Conservation (phyloP, 2,113 vertebrate species). For the Scolopax mira region DNA sequence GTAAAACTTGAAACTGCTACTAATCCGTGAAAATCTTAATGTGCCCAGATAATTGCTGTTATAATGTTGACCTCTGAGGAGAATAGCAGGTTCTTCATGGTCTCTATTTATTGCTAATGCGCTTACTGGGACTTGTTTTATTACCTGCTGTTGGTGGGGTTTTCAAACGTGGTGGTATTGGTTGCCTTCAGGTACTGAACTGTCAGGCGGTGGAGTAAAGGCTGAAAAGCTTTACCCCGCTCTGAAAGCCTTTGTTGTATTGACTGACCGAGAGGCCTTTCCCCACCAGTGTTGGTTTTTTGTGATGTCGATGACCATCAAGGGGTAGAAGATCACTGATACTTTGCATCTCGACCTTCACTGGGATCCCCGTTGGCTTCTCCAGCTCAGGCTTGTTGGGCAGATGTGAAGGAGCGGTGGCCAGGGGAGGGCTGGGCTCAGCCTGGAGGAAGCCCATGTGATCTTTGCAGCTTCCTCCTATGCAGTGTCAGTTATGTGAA, state of each 20-base stretch:
- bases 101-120: not conserved
- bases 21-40: not conserved
- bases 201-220: not conserved
- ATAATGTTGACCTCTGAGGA: not conserved
- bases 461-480: not conserved
- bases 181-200: not conserved
- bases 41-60: not conserved
- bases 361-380: not conserved
- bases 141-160: not conserved
- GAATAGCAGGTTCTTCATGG: not conserved
- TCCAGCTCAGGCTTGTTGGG: not conserved
- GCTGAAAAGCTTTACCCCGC: not conserved
- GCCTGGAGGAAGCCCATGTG: not conserved
- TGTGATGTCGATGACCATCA: too few species aligned
- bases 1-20: not conserved
- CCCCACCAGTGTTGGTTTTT: not conserved
- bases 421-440: not conserved
- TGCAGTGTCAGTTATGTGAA: too few species aligned
- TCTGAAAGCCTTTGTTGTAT: not conserved
- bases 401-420: not conserved
- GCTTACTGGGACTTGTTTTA: not conserved
- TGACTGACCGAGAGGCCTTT: fast-evolving
- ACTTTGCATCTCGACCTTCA: not conserved
- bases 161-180: not conserved
- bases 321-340: not conserved